Evolutionary conservation across 2,888 invertebrate species (phyloP).

Genomic region (Lasius fuliginosus): DNA sequence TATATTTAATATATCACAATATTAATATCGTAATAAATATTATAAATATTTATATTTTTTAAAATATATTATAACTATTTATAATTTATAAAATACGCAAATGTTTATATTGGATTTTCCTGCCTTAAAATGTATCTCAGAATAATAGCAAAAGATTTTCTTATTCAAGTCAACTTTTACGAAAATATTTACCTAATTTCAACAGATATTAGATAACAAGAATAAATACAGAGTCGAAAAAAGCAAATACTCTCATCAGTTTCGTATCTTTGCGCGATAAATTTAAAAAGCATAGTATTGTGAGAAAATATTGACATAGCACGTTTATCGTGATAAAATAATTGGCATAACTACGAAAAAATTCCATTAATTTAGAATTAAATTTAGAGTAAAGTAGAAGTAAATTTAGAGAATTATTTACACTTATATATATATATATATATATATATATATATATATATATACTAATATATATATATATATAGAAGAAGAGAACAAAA

Average conservation of each 20-base stretch:
- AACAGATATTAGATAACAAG: neutral
- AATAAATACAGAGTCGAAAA: neutral
- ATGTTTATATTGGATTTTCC: neutral
- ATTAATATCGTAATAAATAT: neutral
- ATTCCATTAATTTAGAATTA: neutral
- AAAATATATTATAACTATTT: neutral
- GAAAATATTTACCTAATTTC: neutral
- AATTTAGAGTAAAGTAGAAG: neutral
- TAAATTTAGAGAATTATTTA: neutral
- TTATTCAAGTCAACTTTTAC: neutral
- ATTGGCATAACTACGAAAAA: neutral
- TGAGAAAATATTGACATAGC: constrained; percentile 14
- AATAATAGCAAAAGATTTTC: neutral
- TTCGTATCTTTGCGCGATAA: neutral
- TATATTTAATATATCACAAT: neutral
- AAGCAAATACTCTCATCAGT: neutral
- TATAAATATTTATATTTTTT: neutral
- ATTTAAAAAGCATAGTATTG: constrained; percentile 9
- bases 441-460: too few relatives aligned
- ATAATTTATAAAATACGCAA: neutral
- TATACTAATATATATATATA: too few relatives aligned
- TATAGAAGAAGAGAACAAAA: too few relatives aligned
- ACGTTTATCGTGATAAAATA: constrained; percentile 7
- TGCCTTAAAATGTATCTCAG: neutral
- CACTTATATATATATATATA: neutral